Evolutionary conservation across 1,140 invertebrate species (phyloP), one percentile per base, ranked within the genome.

Genomic region (Drosophila bocqueti): DNA sequence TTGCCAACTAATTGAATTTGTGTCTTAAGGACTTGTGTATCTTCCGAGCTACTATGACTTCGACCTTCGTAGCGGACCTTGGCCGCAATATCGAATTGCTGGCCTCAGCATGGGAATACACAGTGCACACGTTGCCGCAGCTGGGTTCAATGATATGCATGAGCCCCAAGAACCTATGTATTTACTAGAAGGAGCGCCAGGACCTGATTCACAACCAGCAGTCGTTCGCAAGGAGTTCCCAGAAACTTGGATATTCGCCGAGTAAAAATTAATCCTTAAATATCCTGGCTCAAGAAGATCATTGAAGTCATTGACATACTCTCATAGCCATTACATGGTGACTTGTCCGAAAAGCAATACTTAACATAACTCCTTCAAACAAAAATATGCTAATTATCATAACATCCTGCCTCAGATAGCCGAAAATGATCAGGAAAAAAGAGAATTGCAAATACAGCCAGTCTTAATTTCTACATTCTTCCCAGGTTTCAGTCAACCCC

Each of bases 161-260:
- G 16, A 1, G 10, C 5, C 3, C 5, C 4, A 2, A 13, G 1
- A 3, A 0, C 3, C 2, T 29, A 13, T 31, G 26, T 11, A 13
- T 11, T n/a, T 1, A 6, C 3, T n/a, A 18, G n/a, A 4, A 36
- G 15, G 9, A 36, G 7, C 18, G 3, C 3, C 10, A 24, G 5
- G 15, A 26, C 15, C 36, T 7, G 1, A 10, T 3, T 0, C 54
- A 34, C 11, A 29, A 34, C 63, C 38, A 40, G 2, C 58, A 40
- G 45, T 38, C 36, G 54, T 82, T 49, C 83, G 86, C 18, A 57
- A 81, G 72, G 65, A 81, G 55, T 86, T 91, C 50, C 45, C 72
- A 43, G 86, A 91, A 72, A 76, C 67, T 50, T 91, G 80, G 80
- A 79, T 91, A 34, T 81, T 76, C 72, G 26, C 66, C 38, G 59